Conservation (phyloP, 2,113 vertebrate genomes). For the Verasper variegatus region DNA sequence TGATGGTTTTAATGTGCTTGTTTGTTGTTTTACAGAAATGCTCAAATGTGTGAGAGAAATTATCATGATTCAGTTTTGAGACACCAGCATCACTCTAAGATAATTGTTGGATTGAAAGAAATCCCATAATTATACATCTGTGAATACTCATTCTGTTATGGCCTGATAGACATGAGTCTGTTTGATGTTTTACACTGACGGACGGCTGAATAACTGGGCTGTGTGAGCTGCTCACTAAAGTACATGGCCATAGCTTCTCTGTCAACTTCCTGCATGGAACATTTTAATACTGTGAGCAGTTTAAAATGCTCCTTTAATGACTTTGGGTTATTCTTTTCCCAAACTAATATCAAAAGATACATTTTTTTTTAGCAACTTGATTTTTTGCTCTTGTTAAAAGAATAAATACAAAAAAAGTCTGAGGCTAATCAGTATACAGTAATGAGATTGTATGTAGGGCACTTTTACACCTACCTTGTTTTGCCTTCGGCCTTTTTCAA, state of each 20-base stretch:
- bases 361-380: too few relatives aligned
- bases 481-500: too few relatives aligned
- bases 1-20: constrained; percentile 43
- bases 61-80: not conserved
- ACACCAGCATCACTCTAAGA: constrained; percentile 22
- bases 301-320: too few relatives aligned
- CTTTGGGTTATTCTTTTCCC: too few relatives aligned
- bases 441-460: too few relatives aligned
- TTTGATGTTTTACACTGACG: not conserved
- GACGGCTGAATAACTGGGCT: not conserved
- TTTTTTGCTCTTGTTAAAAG: too few relatives aligned
- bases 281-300: too few relatives aligned
- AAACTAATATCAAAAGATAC: too few relatives aligned
- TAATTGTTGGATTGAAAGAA: constrained; percentile 17
- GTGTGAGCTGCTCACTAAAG: not conserved
- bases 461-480: too few relatives aligned
- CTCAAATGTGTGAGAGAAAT: constrained; percentile 49
- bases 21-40: constrained; percentile 52
- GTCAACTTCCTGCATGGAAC: not conserved
- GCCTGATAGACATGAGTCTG: not conserved
- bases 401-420: too few relatives aligned
- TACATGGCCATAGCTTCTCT: not conserved
- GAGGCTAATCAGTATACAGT: too few relatives aligned
- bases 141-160: not conserved
- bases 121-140: not conserved